Evolutionary conservation across 2,888 invertebrate genomes (phyloP), one percentile per base, ranked within the genome.

Genomic region (Apantesis nais): DNA sequence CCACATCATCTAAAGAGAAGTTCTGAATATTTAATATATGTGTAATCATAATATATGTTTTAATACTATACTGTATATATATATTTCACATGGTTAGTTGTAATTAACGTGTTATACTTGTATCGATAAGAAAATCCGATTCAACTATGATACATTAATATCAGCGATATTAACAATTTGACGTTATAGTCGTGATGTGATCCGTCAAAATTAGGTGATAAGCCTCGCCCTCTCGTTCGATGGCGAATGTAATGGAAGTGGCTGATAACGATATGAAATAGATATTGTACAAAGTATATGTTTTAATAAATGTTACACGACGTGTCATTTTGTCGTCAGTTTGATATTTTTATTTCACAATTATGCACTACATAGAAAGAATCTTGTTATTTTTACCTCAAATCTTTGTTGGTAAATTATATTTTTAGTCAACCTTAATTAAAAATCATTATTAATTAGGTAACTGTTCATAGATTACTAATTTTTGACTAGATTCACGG

Each of bases 191-290:
- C 29, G 29, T 44, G 60, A 67, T n/a, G 60, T 61, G 12, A 67
- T 67, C 25, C 48, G n/a, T 61, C 48, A 61, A 44, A 31, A 44
- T 67, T 34, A 67, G 16, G 1, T 25, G 67, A 67, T 61, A 67
- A 61, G 25, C 44, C 16, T 25, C n/a, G 61, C 61, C 41, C 39
- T 39, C 41, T 12, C 37, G 41, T 58, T 39, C 44, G 31, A n/a
- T 29, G 12, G 37, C 39, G 31, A 58, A 39, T 31, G 12, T 66
- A 41, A 31, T 22, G 41, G 34, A 48, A 67, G 14, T 67, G 67
- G 60, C 29, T 22, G 61, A 67, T 67, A 67, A 44, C 67, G 22
- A 12, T 61, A 60, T 29, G 61, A 44, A 34, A 37, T 60, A 39
- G 55, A 52, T 52, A 52, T 19, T 52, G n/a, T n/a, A n/a, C 41